Evolutionary conservation across 2,113 vertebrate genomes (phyloP).

Genomic region (Enhydra lutris): DNA sequence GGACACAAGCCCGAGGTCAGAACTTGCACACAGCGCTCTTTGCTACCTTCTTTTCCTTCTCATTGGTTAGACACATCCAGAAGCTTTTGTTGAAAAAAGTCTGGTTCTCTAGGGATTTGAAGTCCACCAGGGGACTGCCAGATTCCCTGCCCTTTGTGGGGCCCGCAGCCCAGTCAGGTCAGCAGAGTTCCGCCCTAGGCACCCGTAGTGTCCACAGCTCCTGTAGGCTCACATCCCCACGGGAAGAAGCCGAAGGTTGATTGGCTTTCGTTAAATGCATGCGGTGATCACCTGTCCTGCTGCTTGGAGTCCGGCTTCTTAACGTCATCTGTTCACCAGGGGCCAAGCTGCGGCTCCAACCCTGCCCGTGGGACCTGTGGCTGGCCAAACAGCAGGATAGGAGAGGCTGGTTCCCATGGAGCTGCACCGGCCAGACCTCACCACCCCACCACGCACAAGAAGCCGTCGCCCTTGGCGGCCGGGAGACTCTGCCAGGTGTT

Average conservation of each 20-base stretch:
- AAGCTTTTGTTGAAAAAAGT: background rate
- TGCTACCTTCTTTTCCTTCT: background rate
- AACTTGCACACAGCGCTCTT: background rate
- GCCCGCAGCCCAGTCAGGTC: too few species aligned
- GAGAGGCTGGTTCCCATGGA: background rate
- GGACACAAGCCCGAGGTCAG: background rate
- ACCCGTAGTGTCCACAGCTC: accelerated
- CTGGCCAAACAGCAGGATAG: background rate
- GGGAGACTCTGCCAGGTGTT: background rate
- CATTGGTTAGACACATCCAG: background rate
- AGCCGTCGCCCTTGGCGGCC: background rate
- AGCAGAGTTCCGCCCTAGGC: background rate
- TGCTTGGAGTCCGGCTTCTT: background rate
- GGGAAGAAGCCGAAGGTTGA: background rate
- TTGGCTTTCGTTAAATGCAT: background rate
- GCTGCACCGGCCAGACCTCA: background rate
- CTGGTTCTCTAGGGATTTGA: background rate
- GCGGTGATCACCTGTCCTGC: background rate
- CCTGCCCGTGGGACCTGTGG: background rate
- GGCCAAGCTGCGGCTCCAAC: background rate
- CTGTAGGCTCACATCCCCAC: accelerated
- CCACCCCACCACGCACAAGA: background rate
- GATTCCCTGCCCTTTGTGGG: background rate
- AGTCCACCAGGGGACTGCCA: background rate
- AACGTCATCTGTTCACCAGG: background rate